phyloP scores from a whole-genome alignment of 2,797 vertebrate genomes.

The Momotus momota region DNA sequence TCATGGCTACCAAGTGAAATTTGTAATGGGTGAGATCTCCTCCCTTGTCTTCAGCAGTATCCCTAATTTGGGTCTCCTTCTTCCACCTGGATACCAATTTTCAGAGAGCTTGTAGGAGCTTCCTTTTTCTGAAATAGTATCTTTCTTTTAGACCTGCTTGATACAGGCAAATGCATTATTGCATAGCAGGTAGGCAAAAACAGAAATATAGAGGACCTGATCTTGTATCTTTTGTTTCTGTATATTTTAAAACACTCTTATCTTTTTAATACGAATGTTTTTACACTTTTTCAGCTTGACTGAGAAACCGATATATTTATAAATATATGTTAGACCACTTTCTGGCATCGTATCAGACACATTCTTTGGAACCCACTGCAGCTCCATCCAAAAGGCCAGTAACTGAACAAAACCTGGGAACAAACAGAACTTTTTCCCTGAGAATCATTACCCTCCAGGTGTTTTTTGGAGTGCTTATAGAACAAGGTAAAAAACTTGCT shows the following conservation, averaged over 20 bases:
- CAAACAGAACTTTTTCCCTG: not conserved
- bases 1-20: not conserved
- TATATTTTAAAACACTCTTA: not conserved
- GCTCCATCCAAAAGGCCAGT: not conserved
- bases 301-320: not conserved
- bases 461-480: not conserved
- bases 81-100: not conserved
- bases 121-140: not conserved
- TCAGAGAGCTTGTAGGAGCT: not conserved
- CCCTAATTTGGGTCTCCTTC: not conserved
- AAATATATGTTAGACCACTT: not conserved
- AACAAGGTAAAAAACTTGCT: not conserved
- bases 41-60: not conserved
- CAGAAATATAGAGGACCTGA: not conserved
- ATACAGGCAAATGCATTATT: not conserved
- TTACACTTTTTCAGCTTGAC: not conserved
- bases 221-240: not conserved
- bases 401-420: not conserved
- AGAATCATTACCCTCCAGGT: not conserved
- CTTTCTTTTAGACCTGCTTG: not conserved
- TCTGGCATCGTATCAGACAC: conserved; percentile 3
- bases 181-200: not conserved
- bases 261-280: not conserved
- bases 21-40: not conserved
- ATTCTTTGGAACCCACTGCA: not conserved